Evolutionary conservation across 53 echinoderm and acorn worm genomes (phyloP).

Genomic region (Arbacia lixula): DNA sequence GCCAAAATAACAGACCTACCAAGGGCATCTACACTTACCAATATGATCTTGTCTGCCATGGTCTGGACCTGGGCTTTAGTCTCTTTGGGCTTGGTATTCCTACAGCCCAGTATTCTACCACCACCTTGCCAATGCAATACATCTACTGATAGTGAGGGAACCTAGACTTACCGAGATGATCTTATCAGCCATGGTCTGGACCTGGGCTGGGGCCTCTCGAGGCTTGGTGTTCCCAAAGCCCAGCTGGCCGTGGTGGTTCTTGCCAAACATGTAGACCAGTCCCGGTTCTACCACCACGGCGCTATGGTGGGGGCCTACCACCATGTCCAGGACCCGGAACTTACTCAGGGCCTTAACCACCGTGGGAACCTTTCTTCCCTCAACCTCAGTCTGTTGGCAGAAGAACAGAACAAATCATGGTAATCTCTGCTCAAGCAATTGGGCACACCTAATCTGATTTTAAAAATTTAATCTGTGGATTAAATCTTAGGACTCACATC

Average conservation of each 20-base stretch:
- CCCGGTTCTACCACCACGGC: constrained; percentile 91
- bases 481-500: too few species aligned
- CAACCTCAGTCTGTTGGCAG: constrained; percentile 99
- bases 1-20: too few species aligned
- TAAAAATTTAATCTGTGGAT: too few species aligned
- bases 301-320: constrained; percentile 94
- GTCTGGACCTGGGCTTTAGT: constrained; percentile 83
- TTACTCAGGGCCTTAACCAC: constrained; percentile 87
- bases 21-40: constrained; percentile 57
- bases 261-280: constrained; percentile 91
- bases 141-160: neutral
- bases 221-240: constrained; percentile 96
- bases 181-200: constrained; percentile 84
- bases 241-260: constrained; percentile 90
- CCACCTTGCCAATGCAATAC: too few species aligned
- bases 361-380: constrained; percentile 93
- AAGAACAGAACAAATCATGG: too few species aligned
- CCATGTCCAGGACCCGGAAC: constrained; percentile 92
- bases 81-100: constrained; percentile 85
- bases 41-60: constrained; percentile 79
- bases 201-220: constrained; percentile 83
- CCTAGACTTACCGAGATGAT: constrained; percentile 71
- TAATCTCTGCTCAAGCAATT: too few species aligned
- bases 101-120: too few species aligned
- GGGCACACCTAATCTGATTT: too few species aligned